Evolutionary conservation across 2,797 vertebrate species (phyloP).

Genomic region (Spheniscus humboldti): DNA sequence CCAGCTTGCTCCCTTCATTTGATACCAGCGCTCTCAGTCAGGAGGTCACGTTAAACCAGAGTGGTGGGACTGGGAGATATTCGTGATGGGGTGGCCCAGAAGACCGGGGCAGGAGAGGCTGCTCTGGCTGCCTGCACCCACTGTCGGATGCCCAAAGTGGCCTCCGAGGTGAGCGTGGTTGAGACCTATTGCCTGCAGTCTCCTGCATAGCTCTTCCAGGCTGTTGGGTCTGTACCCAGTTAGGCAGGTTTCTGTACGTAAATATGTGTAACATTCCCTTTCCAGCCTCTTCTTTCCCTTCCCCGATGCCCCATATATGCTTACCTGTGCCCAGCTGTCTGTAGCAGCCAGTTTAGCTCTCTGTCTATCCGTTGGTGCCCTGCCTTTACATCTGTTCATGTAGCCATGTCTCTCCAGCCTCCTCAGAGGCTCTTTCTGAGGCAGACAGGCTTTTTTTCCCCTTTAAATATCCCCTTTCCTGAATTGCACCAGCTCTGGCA

Average conservation of each 20-base stretch:
- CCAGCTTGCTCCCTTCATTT: not conserved
- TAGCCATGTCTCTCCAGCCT: not conserved
- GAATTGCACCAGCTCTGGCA: not conserved
- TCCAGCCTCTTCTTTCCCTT: not conserved
- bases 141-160: not conserved
- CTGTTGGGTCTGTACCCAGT: not conserved
- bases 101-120: not conserved
- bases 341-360: not conserved
- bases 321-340: not conserved
- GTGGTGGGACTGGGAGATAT: not conserved
- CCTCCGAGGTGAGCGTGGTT: not conserved
- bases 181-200: not conserved
- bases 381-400: not conserved
- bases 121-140: not conserved
- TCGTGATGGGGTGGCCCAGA: not conserved
- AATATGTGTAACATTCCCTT: not conserved
- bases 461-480: not conserved
- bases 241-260: not conserved
- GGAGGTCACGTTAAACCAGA: fast-evolving
- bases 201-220: not conserved
- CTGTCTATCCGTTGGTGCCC: not conserved
- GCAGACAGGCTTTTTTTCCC: not conserved
- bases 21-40: fast-evolving
- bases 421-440: not conserved
- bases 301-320: not conserved